These are phyloP conservation scores for Spatula clypeata DNA, from an alignment of 2,797 vertebrate species.

Conservation along the genomic window DNA sequence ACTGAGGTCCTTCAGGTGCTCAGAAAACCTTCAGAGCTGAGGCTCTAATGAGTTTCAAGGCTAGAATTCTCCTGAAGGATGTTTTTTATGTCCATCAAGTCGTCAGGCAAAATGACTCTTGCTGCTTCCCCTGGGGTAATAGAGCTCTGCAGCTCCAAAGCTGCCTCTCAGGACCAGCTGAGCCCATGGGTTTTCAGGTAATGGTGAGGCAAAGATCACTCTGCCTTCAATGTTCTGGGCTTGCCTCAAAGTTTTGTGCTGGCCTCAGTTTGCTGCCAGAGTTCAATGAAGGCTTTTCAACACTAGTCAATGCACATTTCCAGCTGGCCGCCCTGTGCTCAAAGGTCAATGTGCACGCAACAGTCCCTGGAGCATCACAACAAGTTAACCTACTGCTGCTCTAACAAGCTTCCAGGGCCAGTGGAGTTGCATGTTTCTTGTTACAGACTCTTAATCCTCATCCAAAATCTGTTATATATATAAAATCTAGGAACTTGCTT, in stretches of 20 bases:
- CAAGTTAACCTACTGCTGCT: not conserved
- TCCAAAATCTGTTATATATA: not conserved
- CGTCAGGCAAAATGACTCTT: not conserved
- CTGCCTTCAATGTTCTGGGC: not conserved
- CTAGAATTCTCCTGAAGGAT: not conserved
- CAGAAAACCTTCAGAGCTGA: not conserved
- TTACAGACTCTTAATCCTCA: not conserved
- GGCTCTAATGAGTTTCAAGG: not conserved
- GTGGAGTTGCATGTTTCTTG: not conserved
- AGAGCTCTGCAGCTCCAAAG: not conserved
- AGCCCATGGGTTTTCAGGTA: not conserved
- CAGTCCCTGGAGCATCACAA: not conserved
- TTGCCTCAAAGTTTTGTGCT: not conserved
- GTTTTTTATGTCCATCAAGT: not conserved
- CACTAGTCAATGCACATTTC: not conserved
- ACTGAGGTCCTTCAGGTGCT: not conserved
- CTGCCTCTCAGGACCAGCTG: not conserved
- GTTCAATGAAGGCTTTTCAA: not conserved
- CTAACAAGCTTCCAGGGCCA: not conserved
- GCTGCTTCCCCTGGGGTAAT: not conserved
- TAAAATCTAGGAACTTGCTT: not conserved
- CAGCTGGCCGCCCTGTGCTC: fast-evolving
- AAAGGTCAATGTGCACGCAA: not conserved
- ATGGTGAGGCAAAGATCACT: not conserved
- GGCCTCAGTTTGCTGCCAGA: not conserved